phyloP scores from a whole-genome alignment of 1,140 invertebrate species.

The Octopus bimaculoides region DNA sequence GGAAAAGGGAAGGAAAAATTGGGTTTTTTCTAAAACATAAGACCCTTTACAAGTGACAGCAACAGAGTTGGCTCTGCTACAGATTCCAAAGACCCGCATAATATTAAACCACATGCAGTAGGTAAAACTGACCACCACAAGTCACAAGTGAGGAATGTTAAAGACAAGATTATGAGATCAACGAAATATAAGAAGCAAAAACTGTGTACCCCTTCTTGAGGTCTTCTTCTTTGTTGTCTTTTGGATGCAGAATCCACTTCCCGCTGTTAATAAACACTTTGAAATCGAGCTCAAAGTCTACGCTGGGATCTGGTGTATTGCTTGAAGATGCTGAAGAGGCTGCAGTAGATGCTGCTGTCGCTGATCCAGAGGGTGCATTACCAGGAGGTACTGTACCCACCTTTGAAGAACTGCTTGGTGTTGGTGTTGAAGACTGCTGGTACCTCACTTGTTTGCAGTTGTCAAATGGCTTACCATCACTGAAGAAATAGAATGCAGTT shows the following conservation, averaged over 20 bases:
- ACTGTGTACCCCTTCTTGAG: slow-evolving; percentile 27
- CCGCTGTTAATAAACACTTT: slow-evolving; percentile 96
- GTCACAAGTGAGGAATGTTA: not conserved
- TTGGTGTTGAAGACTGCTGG: slow-evolving; percentile 18
- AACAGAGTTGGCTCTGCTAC: too few relatives aligned
- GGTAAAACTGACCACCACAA: too few relatives aligned
- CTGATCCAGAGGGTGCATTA: not conserved
- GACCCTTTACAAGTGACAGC: too few relatives aligned
- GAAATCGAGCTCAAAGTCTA: slow-evolving; percentile 94
- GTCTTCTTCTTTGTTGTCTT: slow-evolving; percentile 64
- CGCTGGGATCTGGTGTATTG: slow-evolving; percentile 76
- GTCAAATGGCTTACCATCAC: too few relatives aligned
- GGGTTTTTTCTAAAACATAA: too few relatives aligned
- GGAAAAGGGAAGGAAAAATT: too few relatives aligned
- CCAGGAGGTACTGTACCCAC: too few relatives aligned
- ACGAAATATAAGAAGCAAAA: not conserved
- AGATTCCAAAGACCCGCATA: too few relatives aligned
- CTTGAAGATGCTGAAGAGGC: not conserved
- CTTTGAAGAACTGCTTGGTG: not conserved
- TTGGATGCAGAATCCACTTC: slow-evolving; percentile 94
- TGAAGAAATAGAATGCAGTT: too few relatives aligned
- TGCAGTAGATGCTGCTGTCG: slow-evolving; percentile 14
- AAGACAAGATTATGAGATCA: not conserved
- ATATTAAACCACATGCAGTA: too few relatives aligned
- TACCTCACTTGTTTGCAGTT: not conserved